phyloP scores from a whole-genome alignment of 2,888 invertebrate species.

The Drosophila kanekoi region DNA sequence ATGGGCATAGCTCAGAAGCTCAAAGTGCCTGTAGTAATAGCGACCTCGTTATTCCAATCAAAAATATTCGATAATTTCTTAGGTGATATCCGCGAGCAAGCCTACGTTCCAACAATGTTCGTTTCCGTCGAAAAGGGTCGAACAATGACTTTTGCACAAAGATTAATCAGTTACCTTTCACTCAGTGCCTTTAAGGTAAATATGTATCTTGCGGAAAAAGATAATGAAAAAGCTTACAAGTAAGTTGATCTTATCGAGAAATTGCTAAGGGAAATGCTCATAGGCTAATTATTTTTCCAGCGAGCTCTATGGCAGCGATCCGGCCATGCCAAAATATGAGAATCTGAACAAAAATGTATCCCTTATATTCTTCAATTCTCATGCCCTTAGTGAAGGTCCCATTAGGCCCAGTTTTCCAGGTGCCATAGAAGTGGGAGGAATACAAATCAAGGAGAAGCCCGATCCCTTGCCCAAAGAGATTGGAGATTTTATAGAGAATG shows the following conservation, averaged over 20 bases:
- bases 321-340: slow-evolving; percentile 63
- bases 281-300: too few relatives aligned
- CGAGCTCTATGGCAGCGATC: slow-evolving; percentile 55
- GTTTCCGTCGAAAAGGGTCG: slow-evolving; percentile 24
- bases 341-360: slow-evolving; percentile 80
- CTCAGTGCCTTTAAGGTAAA: background rate
- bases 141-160: slow-evolving; percentile 50
- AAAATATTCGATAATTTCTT: slow-evolving; percentile 53
- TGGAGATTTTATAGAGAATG: slow-evolving; percentile 76
- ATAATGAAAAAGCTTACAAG: slow-evolving; percentile 37
- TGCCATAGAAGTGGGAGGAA: slow-evolving; percentile 82
- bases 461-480: slow-evolving; percentile 81
- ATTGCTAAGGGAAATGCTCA: too few relatives aligned
- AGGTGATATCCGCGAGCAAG: slow-evolving; percentile 69
- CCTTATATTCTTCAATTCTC: slow-evolving; percentile 74
- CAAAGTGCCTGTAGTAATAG: slow-evolving; percentile 71
- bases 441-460: slow-evolving; percentile 81
- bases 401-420: slow-evolving; percentile 81
- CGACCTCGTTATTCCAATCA: slow-evolving; percentile 24
- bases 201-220: slow-evolving; percentile 3
- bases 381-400: slow-evolving; percentile 75
- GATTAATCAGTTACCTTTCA: slow-evolving; percentile 55
- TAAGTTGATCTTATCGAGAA: slow-evolving; percentile 21
- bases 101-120: slow-evolving; percentile 67
- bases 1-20: slow-evolving; percentile 75